Percentiles rank a stretch among this genome's conserved stretches.
Conservation (phyloP, 2,113 vertebrate genomes). For the Amblyopsis rosae region DNA sequence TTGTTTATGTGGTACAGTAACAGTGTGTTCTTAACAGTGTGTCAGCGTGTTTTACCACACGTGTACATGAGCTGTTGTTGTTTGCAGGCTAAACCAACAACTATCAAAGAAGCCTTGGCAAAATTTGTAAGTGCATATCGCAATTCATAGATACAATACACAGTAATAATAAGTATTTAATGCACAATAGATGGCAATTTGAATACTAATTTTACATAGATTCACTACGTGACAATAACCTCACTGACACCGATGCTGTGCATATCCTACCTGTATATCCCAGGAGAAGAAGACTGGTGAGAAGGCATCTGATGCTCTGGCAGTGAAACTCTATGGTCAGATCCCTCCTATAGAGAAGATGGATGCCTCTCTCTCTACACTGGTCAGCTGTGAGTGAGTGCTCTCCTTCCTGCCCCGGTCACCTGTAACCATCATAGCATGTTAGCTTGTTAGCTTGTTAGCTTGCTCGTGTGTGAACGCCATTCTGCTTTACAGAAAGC, state of each 20-base stretch:
- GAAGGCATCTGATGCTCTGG: constrained; percentile 85
- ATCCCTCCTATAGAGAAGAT: constrained; percentile 93
- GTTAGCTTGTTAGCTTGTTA: background rate
- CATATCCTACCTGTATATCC: constrained; percentile 1
- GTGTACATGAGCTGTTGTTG: no score
- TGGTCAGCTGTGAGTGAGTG: constrained; percentile 92
- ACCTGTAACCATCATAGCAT: background rate
- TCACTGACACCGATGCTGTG: background rate
- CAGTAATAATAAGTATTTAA: background rate
- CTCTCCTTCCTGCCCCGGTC: background rate
- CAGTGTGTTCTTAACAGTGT: no score
- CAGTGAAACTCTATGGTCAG: constrained; percentile 91
- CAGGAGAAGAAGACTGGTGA: constrained; percentile 91
- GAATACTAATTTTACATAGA: background rate
- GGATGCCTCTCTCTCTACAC: constrained; percentile 87
- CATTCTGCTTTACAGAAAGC: constrained; percentile 78
- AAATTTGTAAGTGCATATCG: constrained; percentile 85
- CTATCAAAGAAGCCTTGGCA: constrained; percentile 89
- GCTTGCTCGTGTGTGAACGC: background rate
- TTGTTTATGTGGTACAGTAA: no score
- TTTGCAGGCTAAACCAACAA: constrained; percentile 89
- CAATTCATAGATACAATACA: background rate
- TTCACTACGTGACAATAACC: background rate
- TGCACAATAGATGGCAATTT: background rate
- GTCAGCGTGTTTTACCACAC: no score